Conservation (phyloP, 2,113 vertebrate species). For the Zosterops hypoxanthus region DNA sequence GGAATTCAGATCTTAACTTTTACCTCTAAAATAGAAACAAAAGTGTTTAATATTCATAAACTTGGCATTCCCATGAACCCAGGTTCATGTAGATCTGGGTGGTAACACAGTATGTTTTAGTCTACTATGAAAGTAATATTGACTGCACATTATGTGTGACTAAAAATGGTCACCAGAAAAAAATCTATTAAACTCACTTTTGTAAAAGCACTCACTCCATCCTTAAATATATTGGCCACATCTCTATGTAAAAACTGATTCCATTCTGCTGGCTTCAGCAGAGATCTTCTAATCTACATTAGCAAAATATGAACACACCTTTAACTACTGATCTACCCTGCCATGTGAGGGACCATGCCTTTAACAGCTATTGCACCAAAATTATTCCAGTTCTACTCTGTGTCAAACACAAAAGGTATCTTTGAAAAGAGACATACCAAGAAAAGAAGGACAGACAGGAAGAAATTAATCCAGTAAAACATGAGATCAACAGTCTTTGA, state of each 20-base stretch:
- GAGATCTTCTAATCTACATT: background rate
- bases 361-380: background rate
- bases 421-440: background rate
- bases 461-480: background rate
- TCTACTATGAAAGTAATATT: background rate
- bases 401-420: background rate
- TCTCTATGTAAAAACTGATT: background rate
- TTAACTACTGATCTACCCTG: background rate
- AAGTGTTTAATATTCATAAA: background rate
- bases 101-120: background rate
- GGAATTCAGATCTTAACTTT: background rate
- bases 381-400: background rate
- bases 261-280: background rate
- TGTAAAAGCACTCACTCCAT: background rate
- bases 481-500: background rate
- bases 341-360: background rate
- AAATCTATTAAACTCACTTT: background rate
- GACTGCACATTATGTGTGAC: background rate
- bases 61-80: background rate
- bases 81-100: background rate
- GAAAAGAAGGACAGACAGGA: background rate
- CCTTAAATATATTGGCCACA: background rate
- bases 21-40: background rate
- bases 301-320: background rate
- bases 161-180: background rate